phyloP scores from a whole-genome alignment of 1,140 invertebrate species.

The Lepidurus packardi region DNA sequence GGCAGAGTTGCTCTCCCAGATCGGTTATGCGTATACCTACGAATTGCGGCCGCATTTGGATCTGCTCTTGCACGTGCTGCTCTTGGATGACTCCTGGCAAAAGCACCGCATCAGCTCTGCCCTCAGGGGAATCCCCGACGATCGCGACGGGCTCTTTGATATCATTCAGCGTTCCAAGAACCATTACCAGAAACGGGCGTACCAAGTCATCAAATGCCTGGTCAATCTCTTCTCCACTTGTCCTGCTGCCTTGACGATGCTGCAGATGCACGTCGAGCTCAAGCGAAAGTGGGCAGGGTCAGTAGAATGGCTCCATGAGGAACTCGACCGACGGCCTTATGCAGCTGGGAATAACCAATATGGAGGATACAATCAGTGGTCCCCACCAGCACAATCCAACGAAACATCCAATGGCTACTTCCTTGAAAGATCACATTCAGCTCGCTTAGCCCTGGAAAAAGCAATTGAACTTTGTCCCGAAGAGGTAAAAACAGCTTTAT shows the following conservation, averaged over 20 bases:
- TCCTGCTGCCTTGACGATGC: conserved; percentile 62
- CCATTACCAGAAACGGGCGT: conserved; percentile 92
- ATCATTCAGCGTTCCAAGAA: conserved; percentile 85
- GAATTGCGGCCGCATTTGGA: conserved; percentile 89
- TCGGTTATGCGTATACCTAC: conserved; percentile 90
- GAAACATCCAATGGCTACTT: conserved; percentile 93
- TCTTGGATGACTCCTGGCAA: conserved; percentile 94
- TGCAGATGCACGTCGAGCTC: conserved; percentile 68
- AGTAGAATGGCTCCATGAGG: conserved; percentile 91
- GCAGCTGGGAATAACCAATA: conserved; percentile 40
- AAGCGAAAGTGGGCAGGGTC: conserved; percentile 79
- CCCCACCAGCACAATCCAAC: conserved; percentile 87
- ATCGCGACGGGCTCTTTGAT: conserved; percentile 86
- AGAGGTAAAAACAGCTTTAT: conserved; percentile 50
- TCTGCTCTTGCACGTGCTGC: conserved; percentile 73
- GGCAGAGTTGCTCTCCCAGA: conserved; percentile 77
- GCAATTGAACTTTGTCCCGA: conserved; percentile 76
- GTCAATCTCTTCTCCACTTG: conserved; percentile 83
- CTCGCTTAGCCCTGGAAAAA: conserved; percentile 77
- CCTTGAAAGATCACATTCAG: conserved; percentile 87
- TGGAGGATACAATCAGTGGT: conserved; percentile 80
- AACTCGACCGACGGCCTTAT: conserved; percentile 60
- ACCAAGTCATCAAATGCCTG: conserved; percentile 94
- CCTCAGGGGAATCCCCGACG: conserved; percentile 83
- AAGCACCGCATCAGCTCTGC: conserved; percentile 86